A percentile compares a stretch with the other conserved stretches of the same genome.
phyloP scores from a whole-genome alignment of 2,797 vertebrate genomes.

The Sebastes steindachneri region DNA sequence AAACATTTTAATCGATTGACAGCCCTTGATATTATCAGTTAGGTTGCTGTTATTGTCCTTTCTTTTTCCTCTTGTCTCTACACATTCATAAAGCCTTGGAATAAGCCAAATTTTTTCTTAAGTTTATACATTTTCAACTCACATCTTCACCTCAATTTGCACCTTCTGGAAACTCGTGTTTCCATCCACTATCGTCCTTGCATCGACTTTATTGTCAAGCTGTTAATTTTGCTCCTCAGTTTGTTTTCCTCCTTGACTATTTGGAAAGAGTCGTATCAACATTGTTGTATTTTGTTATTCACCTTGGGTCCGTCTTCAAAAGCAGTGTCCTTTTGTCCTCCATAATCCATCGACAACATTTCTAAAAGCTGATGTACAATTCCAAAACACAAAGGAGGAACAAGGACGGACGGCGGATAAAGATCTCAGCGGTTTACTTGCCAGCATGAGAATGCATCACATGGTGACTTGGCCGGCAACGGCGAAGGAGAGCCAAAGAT shows the following conservation, averaged over 20 bases:
- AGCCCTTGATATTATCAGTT: neutral
- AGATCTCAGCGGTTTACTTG: conserved; percentile 8
- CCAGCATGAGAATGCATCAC: conserved; percentile 9
- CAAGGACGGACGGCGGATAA: neutral
- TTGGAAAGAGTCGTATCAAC: neutral
- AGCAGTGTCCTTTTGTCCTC: neutral
- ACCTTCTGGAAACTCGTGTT: neutral
- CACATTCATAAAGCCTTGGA: too few species aligned
- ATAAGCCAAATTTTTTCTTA: too few species aligned
- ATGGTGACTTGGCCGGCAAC: neutral
- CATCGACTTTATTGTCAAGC: neutral
- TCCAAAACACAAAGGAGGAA: neutral
- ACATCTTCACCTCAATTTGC: neutral
- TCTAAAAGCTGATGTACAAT: neutral
- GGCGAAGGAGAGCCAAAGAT: conserved; percentile 3
- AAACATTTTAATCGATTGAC: too few species aligned
- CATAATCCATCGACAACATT: neutral
- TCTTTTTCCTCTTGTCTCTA: neutral
- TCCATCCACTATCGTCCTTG: neutral
- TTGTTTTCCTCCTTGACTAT: neutral
- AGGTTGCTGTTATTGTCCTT: neutral
- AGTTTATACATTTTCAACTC: neutral
- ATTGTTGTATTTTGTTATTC: neutral
- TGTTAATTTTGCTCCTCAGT: neutral
- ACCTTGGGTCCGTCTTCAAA: neutral